Base-by-base conservation (phyloP, 2,797 vertebrate species). In the Echeneis naucrates region DNA sequence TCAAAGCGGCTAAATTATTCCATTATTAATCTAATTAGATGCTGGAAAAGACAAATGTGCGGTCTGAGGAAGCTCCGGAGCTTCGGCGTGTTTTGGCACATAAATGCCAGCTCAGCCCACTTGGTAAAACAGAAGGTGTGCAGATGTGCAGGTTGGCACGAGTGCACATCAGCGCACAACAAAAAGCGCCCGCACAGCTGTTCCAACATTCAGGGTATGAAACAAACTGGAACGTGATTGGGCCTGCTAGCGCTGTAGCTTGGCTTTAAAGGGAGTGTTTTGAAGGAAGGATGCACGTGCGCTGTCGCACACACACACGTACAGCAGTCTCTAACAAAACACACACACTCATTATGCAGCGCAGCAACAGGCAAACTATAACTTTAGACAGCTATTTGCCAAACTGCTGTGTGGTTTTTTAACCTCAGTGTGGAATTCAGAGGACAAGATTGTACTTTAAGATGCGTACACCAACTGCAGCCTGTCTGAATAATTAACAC, bases 121-220 rank as follows among this genome's bases (percentile, higher is more conserved):
- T 4, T 26, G 8, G 37, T 45, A 24, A 51, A 13, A 27, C 23
- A 14, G 35, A 40, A 50, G 37, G 9, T 12, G 11, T 37, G 8
- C 24, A 48, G 55, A 50, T 48, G 50, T 52, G 57, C 44, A 64
- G 8, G 42, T 40, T 67, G 63, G 60, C 55, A 50, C 14, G 69
- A 16, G 30, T 38, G 45, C 21, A 37, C 4, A 19, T 42, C 19
- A 55, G 35, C 10, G 5, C 8, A 53, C n/a, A 14, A 16, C 30
- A 58, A 38, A 55, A 38, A 14, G 11, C 2, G 26, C 7, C n/a
- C 4, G 38, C 4, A 74, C 80, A 85, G 77, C 75, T 85, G 78
- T 44, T 74, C 56, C 53, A 81, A 77, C 78, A 78, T 59, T 63
- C 40, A 59, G 48, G 38, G 19, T 26, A 24, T 50, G 54, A 76